Evolutionary conservation across 2,888 invertebrate species (phyloP), one percentile per base, ranked within the genome.

Genomic region (Nephrotoma flavescens): DNA sequence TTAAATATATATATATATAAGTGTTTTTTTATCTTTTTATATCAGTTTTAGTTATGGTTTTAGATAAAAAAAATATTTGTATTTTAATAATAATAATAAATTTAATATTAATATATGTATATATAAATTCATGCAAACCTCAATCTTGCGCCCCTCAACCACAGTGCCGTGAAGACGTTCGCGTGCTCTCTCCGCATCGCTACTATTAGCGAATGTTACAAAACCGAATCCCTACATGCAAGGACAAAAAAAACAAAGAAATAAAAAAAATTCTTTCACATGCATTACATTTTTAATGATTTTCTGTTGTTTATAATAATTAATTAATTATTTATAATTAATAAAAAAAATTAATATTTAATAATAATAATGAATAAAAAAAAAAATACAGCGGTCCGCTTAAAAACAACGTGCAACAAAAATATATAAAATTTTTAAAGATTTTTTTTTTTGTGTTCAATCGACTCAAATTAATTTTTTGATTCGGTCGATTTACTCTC

Each of bases 221-320:
- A 99, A 99, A 96, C 99, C 99, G 96, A 99, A 99, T 96, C 99
- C 99, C 99, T 99, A 97, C 96, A 97, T 97, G 97, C 96, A 96
- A 94, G 89, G 96, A 97, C 96, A 96, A 96, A 89, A 96, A 96
- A 96, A 93, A 93, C 95, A 71, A 71, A 71, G 71, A 71, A 71
- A 71, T 71, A 71, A 71, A 71, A 71, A 71, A 71, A 71, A 71
- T 71, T 71, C 71, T 71, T 71, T 71, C 71, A 96, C 96, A 96
- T 96, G 96, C 96, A 96, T 95, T 96, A 96, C 95, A 89, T 31
- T 71, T 31, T 71, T 71, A 9, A 93, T 86, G 84, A 87, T 86
- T 87, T 86, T 86, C 47, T 83, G 47, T 57, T 86, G 85, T 0
- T 87, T 86, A 86, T 31, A 11, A 71, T 71, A 71, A 71, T 71